A percentile compares a stretch with the other conserved stretches of the same genome.
These are phyloP conservation scores for Meandrusa payeni DNA, from an alignment of 2,888 invertebrate species.

Conservation along the genomic window DNA sequence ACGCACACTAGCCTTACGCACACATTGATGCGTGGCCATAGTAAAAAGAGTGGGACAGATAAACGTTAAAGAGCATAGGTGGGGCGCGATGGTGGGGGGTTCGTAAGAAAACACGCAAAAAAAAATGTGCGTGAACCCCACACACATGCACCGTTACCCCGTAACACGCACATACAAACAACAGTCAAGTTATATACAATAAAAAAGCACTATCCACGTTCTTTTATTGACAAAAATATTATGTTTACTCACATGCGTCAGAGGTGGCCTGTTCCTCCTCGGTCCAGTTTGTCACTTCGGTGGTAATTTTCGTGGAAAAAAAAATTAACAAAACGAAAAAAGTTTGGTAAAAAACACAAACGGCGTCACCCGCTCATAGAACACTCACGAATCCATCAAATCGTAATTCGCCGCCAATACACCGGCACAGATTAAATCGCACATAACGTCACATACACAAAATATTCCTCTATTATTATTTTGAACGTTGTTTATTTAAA, in stretches of 20 bases:
- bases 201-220: slow-evolving; percentile 33
- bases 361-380: slow-evolving; percentile 64
- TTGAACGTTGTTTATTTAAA: slow-evolving; percentile 43
- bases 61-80: slow-evolving; percentile 63
- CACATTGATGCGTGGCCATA: slow-evolving; percentile 58
- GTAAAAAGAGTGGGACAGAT: slow-evolving; percentile 78
- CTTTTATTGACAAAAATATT: slow-evolving; percentile 35
- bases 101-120: slow-evolving; percentile 64
- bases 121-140: slow-evolving; percentile 73
- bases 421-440: slow-evolving; percentile 66
- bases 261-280: slow-evolving; percentile 76
- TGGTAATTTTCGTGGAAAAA: slow-evolving; percentile 64
- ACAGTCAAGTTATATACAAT: slow-evolving; percentile 41
- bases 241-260: slow-evolving; percentile 74
- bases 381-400: slow-evolving; percentile 60
- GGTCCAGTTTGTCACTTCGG: slow-evolving; percentile 79
- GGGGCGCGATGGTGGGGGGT: slow-evolving; percentile 61
- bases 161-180: slow-evolving; percentile 48
- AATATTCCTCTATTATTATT: slow-evolving; percentile 48
- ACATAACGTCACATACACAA: slow-evolving; percentile 72
- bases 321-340: slow-evolving; percentile 57
- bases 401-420: slow-evolving; percentile 58
- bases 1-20: slow-evolving; percentile 57
- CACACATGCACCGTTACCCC: slow-evolving; percentile 51
- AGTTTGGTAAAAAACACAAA: slow-evolving; percentile 59